phyloP scores from a whole-genome alignment of 35 echinoderm and acorn worm genomes.

The Strongylocentrotus purpuratus region DNA sequence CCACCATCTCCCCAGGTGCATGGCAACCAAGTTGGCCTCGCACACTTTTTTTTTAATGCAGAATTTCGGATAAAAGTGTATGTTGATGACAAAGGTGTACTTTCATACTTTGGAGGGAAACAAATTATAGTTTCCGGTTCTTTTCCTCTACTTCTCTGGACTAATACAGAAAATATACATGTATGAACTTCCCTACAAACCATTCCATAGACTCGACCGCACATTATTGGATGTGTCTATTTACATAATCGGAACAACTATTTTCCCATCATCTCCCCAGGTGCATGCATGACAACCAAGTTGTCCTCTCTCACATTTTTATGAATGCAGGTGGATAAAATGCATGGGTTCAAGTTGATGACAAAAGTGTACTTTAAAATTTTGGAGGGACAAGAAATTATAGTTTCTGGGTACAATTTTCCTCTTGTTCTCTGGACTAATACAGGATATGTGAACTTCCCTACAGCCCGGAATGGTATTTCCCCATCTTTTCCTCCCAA shows the following conservation, averaged over 20 bases:
- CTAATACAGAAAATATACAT: too few relatives aligned
- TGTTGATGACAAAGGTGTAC: too few relatives aligned
- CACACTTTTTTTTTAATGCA: too few relatives aligned
- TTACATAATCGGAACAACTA: neutral
- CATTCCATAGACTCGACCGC: neutral
- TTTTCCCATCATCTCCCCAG: neutral
- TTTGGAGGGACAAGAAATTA: neutral
- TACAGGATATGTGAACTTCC: neutral
- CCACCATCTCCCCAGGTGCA: neutral
- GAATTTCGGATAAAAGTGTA: too few relatives aligned
- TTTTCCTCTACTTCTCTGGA: too few relatives aligned
- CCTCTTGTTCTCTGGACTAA: neutral
- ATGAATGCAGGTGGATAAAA: neutral
- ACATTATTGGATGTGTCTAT: neutral
- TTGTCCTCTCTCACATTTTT: too few relatives aligned
- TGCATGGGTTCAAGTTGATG: neutral
- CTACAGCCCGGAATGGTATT: too few relatives aligned
- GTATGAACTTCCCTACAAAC: neutral
- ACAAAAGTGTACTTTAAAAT: neutral
- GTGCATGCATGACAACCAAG: too few relatives aligned
- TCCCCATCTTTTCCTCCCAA: too few relatives aligned
- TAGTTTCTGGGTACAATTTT: neutral
- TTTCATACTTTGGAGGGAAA: too few relatives aligned
- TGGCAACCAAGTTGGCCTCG: too few relatives aligned
- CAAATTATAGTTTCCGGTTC: too few relatives aligned